These are phyloP conservation scores for Sthenelais limicola DNA, from an alignment of 2,888 invertebrate species.

Conservation along the genomic window DNA sequence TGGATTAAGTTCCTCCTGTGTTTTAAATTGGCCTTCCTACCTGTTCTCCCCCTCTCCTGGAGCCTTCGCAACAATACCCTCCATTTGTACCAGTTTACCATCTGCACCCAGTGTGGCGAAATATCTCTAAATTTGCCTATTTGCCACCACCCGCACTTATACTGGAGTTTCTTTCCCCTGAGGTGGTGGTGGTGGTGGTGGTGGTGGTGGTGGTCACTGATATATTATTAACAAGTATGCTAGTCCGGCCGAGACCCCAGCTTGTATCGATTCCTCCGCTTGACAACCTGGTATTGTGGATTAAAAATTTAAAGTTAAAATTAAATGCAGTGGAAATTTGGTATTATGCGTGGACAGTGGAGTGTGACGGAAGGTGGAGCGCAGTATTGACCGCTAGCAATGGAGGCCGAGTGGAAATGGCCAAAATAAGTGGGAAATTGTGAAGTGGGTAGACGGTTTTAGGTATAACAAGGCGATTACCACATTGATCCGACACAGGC, in stretches of 20 bases:
- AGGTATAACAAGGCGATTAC: slow-evolving; percentile 32
- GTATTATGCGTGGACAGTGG: slow-evolving; percentile 31
- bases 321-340: slow-evolving; percentile 27
- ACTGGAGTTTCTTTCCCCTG: too few species aligned
- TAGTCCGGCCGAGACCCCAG: slow-evolving; percentile 1
- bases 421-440: slow-evolving; percentile 29
- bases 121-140: too few species aligned
- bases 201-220: slow-evolving; percentile 38
- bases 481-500: slow-evolving; percentile 36
- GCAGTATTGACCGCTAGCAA: slow-evolving; percentile 28
- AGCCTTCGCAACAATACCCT: too few species aligned
- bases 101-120: too few species aligned
- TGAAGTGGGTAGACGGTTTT: slow-evolving; percentile 25
- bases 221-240: slow-evolving; percentile 29
- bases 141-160: too few species aligned
- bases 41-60: too few species aligned
- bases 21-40: too few species aligned
- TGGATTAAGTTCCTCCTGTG: too few species aligned
- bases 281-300: slow-evolving; percentile 29
- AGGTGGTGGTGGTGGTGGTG: too few species aligned
- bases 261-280: slow-evolving; percentile 25
- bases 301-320: slow-evolving; percentile 40
- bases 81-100: too few species aligned
- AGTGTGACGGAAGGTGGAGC: slow-evolving; percentile 26
- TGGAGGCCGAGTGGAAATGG: slow-evolving; percentile 12